Conservation (phyloP, 1,140 invertebrate genomes). For the Ostrea edulis region DNA sequence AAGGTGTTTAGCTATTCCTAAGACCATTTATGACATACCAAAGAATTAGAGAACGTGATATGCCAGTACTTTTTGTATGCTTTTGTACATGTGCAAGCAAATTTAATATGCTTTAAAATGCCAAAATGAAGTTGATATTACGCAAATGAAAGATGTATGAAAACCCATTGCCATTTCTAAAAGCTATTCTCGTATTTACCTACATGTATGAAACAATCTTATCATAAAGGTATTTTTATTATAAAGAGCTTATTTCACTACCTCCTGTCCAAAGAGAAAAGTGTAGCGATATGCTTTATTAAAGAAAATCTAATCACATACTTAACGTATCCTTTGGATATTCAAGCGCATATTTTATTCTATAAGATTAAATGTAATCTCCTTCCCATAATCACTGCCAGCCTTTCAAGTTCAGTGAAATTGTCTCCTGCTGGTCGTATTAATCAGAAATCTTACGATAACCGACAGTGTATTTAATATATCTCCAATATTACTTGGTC, state of each 20-base stretch:
- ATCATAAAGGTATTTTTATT: background rate
- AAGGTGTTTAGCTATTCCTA: constrained; percentile 71
- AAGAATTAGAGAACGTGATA: background rate
- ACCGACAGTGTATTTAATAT: background rate
- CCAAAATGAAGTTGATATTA: constrained; percentile 5
- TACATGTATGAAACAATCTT: background rate
- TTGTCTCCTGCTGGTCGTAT: background rate
- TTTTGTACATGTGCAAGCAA: background rate
- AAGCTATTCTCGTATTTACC: background rate
- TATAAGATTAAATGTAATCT: constrained; percentile 3
- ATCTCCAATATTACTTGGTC: background rate
- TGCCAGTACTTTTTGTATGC: background rate
- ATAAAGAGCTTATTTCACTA: constrained; percentile 15
- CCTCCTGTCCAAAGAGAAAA: background rate
- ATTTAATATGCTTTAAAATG: background rate
- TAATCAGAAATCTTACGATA: constrained; percentile 23
- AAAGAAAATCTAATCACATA: constrained; percentile 7
- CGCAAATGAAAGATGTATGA: background rate
- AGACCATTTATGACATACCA: background rate
- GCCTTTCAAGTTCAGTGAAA: constrained; percentile 17
- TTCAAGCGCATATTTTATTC: constrained; percentile 11
- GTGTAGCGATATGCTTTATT: background rate
- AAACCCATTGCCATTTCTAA: background rate
- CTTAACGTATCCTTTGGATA: constrained; percentile 21
- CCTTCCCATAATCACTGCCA: constrained; percentile 5